Evolutionary conservation across 2,113 vertebrate species (phyloP), one percentile per base, ranked within the genome.

Genomic region (Atractosteus spatula): DNA sequence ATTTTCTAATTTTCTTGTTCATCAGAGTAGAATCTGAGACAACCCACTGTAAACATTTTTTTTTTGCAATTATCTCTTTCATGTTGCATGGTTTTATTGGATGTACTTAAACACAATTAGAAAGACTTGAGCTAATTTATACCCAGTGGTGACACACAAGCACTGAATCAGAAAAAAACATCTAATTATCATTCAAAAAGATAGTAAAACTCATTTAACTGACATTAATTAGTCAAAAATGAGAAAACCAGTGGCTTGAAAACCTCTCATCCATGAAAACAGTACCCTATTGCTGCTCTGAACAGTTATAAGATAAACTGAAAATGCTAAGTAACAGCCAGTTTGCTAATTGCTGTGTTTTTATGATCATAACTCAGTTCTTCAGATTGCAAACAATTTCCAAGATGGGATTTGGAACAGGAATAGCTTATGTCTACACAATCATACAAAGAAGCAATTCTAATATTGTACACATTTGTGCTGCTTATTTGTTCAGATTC

Each of bases 111-210:
- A 81, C 79, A 83, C 85, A 89, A 88, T 90, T 88, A 90, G 73
- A 55, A 69, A 84, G 83, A 80, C 82, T 59, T 77, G 73, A 80
- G 66, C 83, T 86, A 87, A 88, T 89, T 89, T 88, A 87, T 80
- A 84, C 81, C 82, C 84, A 75, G 82, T 63, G 81, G 82, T 88
- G 88, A 88, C 89, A 86, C 89, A 86, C 79, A 84, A 85, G 88
- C 88, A 90, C 79, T 78, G 88, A 87, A 83, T 88, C 71, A 81
- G 88, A 88, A 89, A 89, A 85, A 10, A 56, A 87, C 86, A 89
- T 65, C 6, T 91, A 91, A 92, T 89, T 92, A 90, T 87, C 86
- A 87, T 83, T 91, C 87, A 89, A 78, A 86, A 82, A 84, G 82
- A 87, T 72, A 75, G 78, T 47, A 77, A 76, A 84, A 83, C 84